phyloP scores from a whole-genome alignment of 2,113 vertebrate species.

The Tragelaphus imberbis region DNA sequence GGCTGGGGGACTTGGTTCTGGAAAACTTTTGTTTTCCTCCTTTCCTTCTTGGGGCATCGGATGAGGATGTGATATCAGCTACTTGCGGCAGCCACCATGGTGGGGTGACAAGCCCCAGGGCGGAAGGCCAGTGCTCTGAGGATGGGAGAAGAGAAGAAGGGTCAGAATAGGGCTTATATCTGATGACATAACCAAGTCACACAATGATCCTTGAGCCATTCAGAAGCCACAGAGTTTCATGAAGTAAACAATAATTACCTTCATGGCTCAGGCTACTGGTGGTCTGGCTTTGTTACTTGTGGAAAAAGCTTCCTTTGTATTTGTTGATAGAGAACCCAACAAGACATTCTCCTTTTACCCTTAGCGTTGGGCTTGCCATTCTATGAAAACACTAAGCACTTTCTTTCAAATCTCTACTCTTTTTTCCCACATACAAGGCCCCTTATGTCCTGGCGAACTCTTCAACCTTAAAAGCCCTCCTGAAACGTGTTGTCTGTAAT shows the following conservation, averaged over 20 bases:
- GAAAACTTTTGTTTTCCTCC: background rate
- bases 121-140: background rate
- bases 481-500: background rate
- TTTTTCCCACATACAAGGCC: background rate
- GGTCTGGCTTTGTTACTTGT: background rate
- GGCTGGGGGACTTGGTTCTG: background rate
- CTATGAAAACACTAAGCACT: background rate
- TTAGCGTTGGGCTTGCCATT: background rate
- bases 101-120: background rate
- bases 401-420: background rate
- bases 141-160: background rate
- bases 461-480: background rate
- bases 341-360: background rate
- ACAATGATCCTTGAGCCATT: background rate
- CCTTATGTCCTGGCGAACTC: background rate
- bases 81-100: background rate
- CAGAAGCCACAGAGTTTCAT: background rate
- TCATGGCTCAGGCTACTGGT: background rate
- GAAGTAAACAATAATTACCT: background rate
- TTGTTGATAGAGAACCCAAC: background rate
- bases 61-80: background rate
- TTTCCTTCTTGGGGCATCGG: background rate
- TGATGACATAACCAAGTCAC: background rate
- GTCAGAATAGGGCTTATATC: background rate
- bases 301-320: background rate